Percentiles rank a stretch among this genome's conserved stretches.
phyloP scores from a whole-genome alignment of 2,797 vertebrate genomes.

The Phataginus tricuspis region DNA sequence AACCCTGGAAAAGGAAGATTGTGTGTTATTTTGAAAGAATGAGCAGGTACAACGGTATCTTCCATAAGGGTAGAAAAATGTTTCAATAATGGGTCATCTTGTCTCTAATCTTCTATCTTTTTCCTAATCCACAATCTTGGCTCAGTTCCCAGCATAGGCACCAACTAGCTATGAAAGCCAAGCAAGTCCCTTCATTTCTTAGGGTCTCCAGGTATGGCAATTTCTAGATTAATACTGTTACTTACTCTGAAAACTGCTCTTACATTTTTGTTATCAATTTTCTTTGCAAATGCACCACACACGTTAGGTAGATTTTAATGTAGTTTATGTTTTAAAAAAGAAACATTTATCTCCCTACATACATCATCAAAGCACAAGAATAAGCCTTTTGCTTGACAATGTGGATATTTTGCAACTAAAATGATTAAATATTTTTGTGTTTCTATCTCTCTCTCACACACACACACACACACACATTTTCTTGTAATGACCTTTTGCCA shows the following conservation, averaged over 20 bases:
- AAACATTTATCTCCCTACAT: not conserved
- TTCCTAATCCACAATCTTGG: not conserved
- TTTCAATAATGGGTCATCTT: not conserved
- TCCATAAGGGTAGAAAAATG: not conserved
- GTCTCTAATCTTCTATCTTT: not conserved
- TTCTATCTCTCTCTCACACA: too few relatives aligned
- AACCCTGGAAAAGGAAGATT: not conserved
- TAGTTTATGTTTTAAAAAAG: not conserved
- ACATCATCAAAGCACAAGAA: not conserved
- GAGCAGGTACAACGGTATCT: not conserved
- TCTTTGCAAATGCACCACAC: not conserved
- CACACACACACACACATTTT: not conserved
- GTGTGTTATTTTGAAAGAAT: conserved; percentile 17
- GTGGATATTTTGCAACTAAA: not conserved
- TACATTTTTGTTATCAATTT: conserved; percentile 20
- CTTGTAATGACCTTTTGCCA: not conserved
- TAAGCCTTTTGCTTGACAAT: not conserved
- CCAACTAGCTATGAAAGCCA: not conserved
- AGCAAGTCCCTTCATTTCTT: not conserved
- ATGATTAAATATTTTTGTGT: not conserved
- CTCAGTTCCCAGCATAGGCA: not conserved
- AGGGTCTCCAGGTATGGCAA: not conserved
- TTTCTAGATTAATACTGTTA: not conserved
- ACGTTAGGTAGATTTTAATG: not conserved
- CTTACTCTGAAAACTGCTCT: not conserved